Base-by-base conservation (phyloP, 2,888 invertebrate species). In the Neoscelio sp. region DNA sequence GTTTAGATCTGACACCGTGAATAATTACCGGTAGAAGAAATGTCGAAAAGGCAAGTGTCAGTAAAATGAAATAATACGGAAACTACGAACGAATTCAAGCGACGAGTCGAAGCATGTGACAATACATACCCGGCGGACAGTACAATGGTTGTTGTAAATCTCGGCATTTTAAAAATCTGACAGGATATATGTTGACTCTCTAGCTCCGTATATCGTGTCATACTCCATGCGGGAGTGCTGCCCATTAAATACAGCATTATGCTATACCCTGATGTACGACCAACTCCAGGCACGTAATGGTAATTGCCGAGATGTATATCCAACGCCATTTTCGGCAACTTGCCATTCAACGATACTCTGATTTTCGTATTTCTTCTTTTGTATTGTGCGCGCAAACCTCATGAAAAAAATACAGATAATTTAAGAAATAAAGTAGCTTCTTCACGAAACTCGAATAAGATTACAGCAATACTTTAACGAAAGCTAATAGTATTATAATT, bases 201-300 rank as follows among this genome's bases (percentile, higher is more conserved):
- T 30, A 84, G 82, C 83, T 84, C 86, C 88, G 88, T 87, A 88
- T 87, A 88, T 88, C 86, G 86, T 83, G 85, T 87, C 86, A 83
- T 86, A 85, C 86, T 84, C 86, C 84, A 82, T 81, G 82, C 82
- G 58, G 82, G 84, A 82, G 81, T 81, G 82, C 85, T 82, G 82
- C 84, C 88, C 88, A 88, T 89, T 89, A 88, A 89, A 89, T 89
- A 88, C 87, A 86, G 88, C 86, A 88, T 89, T 89, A 89, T 88
- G 87, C 87, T 86, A 83, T 71, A 68, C 79, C 56, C 83, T 83
- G 84, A 85, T 85, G 84, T 84, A 78, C 83, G 83, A 80, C 78
- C 82, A 82, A 84, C 84, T 85, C 85, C 82, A 82, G 82, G 78
- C 83, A 80, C 84, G 84, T 87, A 86, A 88, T 87, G 87, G 87